Base-by-base conservation (phyloP, 2,113 vertebrate species). In the Oreotragus oreotragus region DNA sequence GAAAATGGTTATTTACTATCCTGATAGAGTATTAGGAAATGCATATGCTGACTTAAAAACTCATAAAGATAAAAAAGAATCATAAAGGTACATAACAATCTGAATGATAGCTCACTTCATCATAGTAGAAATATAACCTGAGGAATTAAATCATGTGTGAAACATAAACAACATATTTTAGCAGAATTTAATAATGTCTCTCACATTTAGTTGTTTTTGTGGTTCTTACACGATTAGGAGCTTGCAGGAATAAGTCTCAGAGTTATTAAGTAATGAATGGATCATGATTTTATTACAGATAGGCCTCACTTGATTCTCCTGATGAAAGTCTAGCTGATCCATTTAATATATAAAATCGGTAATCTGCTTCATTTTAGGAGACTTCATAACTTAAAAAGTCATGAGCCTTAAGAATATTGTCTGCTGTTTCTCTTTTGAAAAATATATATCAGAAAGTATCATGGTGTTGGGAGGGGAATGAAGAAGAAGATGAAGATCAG, bases 311-410 rank as follows among this genome's bases (percentile, higher is more conserved):
- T 77, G 53, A 36, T 80, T 94, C 91, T 76, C 47, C 66, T 66
- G n/a, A 98, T 86, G 89, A 93, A 91, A 96, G 79, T 15, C 12
- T 77, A 70, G 4, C 55, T 88, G 62, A 57, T 91, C 47, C 39
- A 79, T 96, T 97, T 90, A 94, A 85, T 49, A 62, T 94, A 33
- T 89, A 86, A 77, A 91, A 53, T 64, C 3, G 4, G 30, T 66
- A 84, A 85, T 73, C 49, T 95, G 30, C 84, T 95, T 92, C 66
- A 79, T 86, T 84, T 89, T 92, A 60, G 62, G 53, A 8, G 33
- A 87, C 36, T 88, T 95, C 27, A 33, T 47, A 36, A 66, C 81
- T 92, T 43, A 27, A 81, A 70, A 88, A 62, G 60, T 11, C n/a
- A 43, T 33, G 84, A 90, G 45, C 9, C 25, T 91, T 89, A 60